A percentile compares a stretch with the other conserved stretches of the same genome.
Evolutionary conservation across 2,888 invertebrate genomes (phyloP).

Genomic region (Malacosoma neustria): DNA sequence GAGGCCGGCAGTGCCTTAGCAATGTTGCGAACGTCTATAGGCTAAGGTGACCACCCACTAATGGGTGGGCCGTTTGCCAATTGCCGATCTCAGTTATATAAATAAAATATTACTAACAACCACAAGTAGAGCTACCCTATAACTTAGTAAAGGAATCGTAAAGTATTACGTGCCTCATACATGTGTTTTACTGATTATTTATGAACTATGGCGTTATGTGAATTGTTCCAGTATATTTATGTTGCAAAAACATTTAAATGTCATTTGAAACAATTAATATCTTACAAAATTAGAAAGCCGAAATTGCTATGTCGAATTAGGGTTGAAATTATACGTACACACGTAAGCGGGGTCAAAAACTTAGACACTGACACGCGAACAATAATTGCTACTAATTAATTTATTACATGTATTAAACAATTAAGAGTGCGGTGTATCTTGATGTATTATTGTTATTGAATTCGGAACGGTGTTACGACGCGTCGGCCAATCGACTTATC

Average conservation of each 20-base stretch:
- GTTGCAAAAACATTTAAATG: conserved; percentile 24
- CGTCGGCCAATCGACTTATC: conserved; percentile 67
- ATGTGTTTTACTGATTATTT: too few relatives aligned
- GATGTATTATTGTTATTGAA: conserved; percentile 65
- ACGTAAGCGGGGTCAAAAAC: conserved; percentile 45
- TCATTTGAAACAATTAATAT: background rate
- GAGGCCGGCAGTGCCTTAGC: too few relatives aligned
- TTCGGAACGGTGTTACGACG: conserved; percentile 45
- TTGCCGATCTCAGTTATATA: too few relatives aligned
- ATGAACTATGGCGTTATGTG: too few relatives aligned
- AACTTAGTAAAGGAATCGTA: too few relatives aligned
- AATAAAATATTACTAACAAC: too few relatives aligned
- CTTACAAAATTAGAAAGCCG: conserved; percentile 1
- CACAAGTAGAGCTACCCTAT: too few relatives aligned
- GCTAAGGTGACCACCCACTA: too few relatives aligned
- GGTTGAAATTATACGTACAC: conserved; percentile 20
- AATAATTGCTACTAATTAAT: conserved; percentile 69
- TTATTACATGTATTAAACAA: conserved; percentile 73
- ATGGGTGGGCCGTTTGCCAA: too few relatives aligned
- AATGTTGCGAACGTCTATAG: too few relatives aligned
- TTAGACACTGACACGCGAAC: conserved; percentile 51
- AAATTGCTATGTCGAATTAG: conserved; percentile 45
- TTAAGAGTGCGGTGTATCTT: conserved; percentile 58
- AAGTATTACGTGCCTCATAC: too few relatives aligned
- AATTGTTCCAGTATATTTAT: too few relatives aligned